These are phyloP conservation scores for Sesia bembeciformis DNA, from an alignment of 2,888 invertebrate genomes.

Conservation along the genomic window DNA sequence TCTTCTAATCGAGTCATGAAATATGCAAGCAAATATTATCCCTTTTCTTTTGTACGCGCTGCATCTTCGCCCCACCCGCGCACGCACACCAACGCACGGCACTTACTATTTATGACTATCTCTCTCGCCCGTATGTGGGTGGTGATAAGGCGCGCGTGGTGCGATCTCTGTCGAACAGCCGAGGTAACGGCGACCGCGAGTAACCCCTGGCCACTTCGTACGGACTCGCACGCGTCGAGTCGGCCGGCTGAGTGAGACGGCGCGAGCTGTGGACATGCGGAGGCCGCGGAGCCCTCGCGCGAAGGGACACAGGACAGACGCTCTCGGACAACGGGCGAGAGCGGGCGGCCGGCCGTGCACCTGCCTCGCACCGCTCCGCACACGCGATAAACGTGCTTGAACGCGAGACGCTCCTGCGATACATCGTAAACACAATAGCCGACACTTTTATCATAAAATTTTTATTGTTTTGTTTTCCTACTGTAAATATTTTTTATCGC, in stretches of 20 bases:
- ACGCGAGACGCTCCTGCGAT: slow-evolving; percentile 43
- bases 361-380: slow-evolving; percentile 56
- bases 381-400: slow-evolving; percentile 50
- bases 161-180: slow-evolving; percentile 59
- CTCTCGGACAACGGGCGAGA: slow-evolving; percentile 75
- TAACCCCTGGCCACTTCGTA: slow-evolving; percentile 73
- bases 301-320: slow-evolving; percentile 75
- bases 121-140: slow-evolving; percentile 36
- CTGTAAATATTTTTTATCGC: slow-evolving; percentile 13
- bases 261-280: slow-evolving; percentile 61
- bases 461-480: background rate
- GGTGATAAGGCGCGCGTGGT: slow-evolving; percentile 27
- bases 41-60: slow-evolving; percentile 72
- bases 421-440: slow-evolving; percentile 48
- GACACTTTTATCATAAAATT: slow-evolving; percentile 15
- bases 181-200: slow-evolving; percentile 70
- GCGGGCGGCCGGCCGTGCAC: slow-evolving; percentile 71
- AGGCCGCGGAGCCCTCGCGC: slow-evolving; percentile 69
- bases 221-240: slow-evolving; percentile 71
- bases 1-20: slow-evolving; percentile 74
- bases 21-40: slow-evolving; percentile 75
- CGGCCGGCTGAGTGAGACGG: slow-evolving; percentile 68
- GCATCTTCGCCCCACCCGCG: slow-evolving; percentile 73
- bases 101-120: slow-evolving; percentile 56
- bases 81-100: slow-evolving; percentile 71